Evolutionary conservation across 2,797 vertebrate species (phyloP), one percentile per base, ranked within the genome.

Genomic region (Rhabdophis nuchalis): DNA sequence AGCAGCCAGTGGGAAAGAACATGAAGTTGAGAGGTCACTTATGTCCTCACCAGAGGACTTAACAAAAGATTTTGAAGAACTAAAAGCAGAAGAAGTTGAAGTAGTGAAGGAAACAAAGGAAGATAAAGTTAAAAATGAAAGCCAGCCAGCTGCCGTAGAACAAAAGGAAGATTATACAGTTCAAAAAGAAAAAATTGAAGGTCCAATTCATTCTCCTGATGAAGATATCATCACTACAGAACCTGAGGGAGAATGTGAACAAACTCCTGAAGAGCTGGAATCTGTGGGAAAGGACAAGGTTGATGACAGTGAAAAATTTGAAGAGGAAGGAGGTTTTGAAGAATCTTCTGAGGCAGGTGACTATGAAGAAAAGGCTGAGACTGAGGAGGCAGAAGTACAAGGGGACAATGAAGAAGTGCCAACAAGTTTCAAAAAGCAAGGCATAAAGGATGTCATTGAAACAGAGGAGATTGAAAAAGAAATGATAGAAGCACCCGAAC

Each of bases 31-130:
- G 96, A 97, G 99, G 95, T 98, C 98, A 52, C 96, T 98, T 36
- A 99, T 99, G 99, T 99, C 99, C 58, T 98, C 99, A 93, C 99
- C 99, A 92, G 99, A 99, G 93, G 99, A 99, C 96, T 98, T 99
- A 93, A 99, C 99, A 68, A 99, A 99, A 95, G 99, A 99, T 95
- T 99, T 99, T 97, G 99, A 99, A 94, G 98, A 98, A 93, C 96
- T 99, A 61, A 98, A 97, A 97, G 98, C 98, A 85, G 99, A 99
- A 95, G 98, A 98, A 93, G 94, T 97, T 1, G 95, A 96, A 91
- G 98, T 98, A 29, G 97, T 96, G 27, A 97, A 98, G 89, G 98
- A 97, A 56, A 97, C 95, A 50, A 97, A 98, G 93, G 96, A 97
- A 93, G 95, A 93, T 27, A 95, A 97, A 64, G 96, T 97, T 91